Evolutionary conservation across 2,113 vertebrate species (phyloP).

Genomic region (Camelus dromedarius): DNA sequence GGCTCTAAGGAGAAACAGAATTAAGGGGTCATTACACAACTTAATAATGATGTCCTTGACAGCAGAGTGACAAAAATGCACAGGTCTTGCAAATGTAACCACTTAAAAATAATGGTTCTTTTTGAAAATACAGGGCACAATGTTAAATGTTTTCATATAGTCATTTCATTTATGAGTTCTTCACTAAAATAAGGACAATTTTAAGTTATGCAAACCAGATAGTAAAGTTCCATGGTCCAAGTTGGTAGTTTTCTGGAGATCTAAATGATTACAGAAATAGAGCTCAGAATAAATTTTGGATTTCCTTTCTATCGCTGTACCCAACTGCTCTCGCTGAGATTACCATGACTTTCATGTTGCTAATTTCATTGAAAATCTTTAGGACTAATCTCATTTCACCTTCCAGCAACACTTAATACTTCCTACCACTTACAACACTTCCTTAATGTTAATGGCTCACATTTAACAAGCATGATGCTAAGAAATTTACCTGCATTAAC

Average conservation of each 20-base stretch:
- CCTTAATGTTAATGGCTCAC: not conserved
- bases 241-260: not conserved
- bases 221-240: not conserved
- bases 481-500: not conserved
- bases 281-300: not conserved
- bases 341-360: not conserved
- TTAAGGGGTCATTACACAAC: not conserved
- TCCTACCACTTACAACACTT: not conserved
- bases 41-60: not conserved
- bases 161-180: slow-evolving; percentile 41
- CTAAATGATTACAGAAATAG: not conserved
- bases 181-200: slow-evolving; percentile 38
- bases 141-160: not conserved
- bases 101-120: not conserved
- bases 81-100: not conserved
- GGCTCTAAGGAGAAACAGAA: not conserved
- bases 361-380: not conserved
- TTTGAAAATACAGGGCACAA: not conserved
- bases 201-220: not conserved
- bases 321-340: not conserved
- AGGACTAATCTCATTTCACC: not conserved
- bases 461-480: not conserved
- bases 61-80: not conserved
- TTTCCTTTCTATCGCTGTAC: not conserved
- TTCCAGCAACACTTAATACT: not conserved